Conservation (phyloP, 2,797 vertebrate genomes). For the Microcaecilia unicolor region DNA sequence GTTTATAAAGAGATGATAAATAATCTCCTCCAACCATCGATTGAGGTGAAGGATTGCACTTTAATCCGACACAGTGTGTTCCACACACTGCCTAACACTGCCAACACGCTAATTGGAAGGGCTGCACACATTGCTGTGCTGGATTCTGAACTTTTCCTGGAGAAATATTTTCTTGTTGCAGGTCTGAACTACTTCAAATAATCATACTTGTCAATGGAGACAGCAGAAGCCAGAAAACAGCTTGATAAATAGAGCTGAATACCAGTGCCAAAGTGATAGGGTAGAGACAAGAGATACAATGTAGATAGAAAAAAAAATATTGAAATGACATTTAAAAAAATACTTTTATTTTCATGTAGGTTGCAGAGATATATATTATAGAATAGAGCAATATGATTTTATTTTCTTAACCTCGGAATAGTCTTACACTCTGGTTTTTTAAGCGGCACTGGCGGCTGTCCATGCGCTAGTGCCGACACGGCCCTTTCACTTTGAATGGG, state of each 20-base stretch:
- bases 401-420: no score
- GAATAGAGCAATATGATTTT: no score
- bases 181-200: constrained; percentile 95
- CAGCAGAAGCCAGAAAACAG: no score
- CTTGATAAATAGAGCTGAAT: no score
- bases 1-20: constrained; percentile 96
- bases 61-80: constrained; percentile 90
- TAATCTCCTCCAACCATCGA: constrained; percentile 83
- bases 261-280: no score
- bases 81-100: constrained; percentile 90
- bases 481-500: no score
- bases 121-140: constrained; percentile 91
- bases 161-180: constrained; percentile 92
- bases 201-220: not conserved
- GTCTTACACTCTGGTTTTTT: no score
- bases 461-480: no score
- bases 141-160: constrained; percentile 92
- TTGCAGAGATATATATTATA: not conserved
- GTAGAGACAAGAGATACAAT: no score
- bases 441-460: no score
- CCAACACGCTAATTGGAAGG: constrained; percentile 88
- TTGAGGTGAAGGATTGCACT: constrained; percentile 81
- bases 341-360: not conserved
- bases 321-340: no score
- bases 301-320: no score